These are phyloP conservation scores for Xylocopa sonorina DNA, from an alignment of 1,140 invertebrate genomes.

Conservation along the genomic window DNA sequence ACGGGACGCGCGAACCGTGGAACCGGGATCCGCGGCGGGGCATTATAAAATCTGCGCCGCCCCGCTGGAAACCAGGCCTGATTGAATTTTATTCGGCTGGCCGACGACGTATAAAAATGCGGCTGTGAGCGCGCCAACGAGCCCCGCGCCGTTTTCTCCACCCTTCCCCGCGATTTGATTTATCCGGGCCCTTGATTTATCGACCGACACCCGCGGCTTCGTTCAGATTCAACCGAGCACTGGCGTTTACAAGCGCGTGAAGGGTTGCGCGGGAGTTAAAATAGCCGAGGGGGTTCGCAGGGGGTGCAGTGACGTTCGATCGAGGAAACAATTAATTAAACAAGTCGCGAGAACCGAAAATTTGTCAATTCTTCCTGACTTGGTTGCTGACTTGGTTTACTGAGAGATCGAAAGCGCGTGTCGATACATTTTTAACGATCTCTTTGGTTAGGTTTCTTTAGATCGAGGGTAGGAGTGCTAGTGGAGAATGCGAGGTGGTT, in stretches of 20 bases:
- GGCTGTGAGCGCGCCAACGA: conserved; percentile 9
- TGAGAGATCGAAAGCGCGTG: too few relatives aligned
- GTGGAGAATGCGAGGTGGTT: too few relatives aligned
- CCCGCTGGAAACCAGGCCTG: conserved; percentile 5
- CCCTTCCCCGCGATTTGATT: conserved; percentile 44
- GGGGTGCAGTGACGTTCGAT: conserved; percentile 13
- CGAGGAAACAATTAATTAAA: conserved; percentile 38
- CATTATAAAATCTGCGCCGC: conserved; percentile 27
- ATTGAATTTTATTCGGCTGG: conserved; percentile 46
- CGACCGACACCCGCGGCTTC: conserved; percentile 3
- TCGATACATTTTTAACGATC: too few relatives aligned
- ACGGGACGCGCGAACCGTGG: conserved; percentile 17
- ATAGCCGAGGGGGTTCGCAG: neutral
- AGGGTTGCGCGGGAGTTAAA: neutral
- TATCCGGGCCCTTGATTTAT: conserved; percentile 43
- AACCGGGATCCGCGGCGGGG: conserved; percentile 7
- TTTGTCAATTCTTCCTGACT: too few relatives aligned
- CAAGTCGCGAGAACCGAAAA: too few relatives aligned
- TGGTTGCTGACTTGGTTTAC: too few relatives aligned
- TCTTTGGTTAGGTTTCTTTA: too few relatives aligned
- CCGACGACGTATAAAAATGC: conserved; percentile 42
- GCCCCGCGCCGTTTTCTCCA: neutral
- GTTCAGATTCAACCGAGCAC: conserved; percentile 11
- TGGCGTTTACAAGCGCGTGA: conserved; percentile 34
- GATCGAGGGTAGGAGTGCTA: too few relatives aligned